Evolutionary conservation across 2,113 vertebrate species (phyloP).

Genomic region (Centropristis striata): DNA sequence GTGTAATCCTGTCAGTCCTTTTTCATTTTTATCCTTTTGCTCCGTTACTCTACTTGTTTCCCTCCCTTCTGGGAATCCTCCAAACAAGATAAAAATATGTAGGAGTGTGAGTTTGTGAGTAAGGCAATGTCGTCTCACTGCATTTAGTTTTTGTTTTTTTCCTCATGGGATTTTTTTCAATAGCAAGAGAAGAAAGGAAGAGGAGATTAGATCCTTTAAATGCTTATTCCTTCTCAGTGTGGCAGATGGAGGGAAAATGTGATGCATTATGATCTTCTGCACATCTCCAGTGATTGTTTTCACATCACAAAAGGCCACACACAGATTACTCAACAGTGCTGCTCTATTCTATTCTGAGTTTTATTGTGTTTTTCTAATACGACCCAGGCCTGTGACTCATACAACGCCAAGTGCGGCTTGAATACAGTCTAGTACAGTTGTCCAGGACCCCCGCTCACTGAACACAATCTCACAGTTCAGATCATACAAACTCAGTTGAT

Average conservation of each 20-base stretch:
- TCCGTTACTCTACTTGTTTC: conserved; percentile 4
- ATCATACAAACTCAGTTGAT: too few relatives aligned
- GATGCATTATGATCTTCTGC: not conserved
- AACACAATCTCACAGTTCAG: too few relatives aligned
- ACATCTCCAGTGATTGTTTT: conserved; percentile 28
- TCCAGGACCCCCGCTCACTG: too few relatives aligned
- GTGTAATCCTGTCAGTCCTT: conserved; percentile 14
- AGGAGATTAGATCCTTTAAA: conserved; percentile 11
- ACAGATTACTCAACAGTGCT: conserved; percentile 34
- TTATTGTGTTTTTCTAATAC: conserved; percentile 41
- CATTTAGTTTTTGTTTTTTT: not conserved
- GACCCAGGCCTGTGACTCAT: conserved; percentile 50
- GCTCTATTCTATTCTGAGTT: conserved; percentile 42
- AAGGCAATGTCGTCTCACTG: not conserved
- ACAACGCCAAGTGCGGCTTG: not conserved
- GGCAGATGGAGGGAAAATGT: not conserved
- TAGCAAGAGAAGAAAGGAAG: not conserved
- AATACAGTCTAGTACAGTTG: conserved; percentile 15
- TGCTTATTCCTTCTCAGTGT: not conserved
- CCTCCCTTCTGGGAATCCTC: conserved; percentile 32
- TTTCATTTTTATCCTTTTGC: conserved; percentile 26
- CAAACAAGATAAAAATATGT: conserved; percentile 14
- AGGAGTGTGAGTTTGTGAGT: conserved; percentile 1
- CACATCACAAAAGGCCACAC: conserved; percentile 40
- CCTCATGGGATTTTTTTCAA: not conserved